Evolutionary conservation across 2,888 invertebrate species (phyloP).

Genomic region (Caenorhabditis imperialis): DNA sequence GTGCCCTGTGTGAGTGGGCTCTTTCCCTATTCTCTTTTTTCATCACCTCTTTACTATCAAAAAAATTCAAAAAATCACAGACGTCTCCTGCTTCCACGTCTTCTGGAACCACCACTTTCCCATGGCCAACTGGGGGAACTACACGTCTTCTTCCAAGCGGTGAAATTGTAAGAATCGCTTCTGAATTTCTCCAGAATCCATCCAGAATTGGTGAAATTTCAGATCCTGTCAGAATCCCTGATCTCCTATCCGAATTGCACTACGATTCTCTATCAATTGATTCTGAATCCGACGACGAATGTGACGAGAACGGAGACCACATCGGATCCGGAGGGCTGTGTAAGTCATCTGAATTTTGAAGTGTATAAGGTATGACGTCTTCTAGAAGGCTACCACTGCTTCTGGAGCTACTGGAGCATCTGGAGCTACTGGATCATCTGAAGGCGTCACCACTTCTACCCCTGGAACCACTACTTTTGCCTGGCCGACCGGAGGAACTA

Average conservation of each 20-base stretch:
- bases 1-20: slow-evolving; percentile 15
- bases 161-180: slow-evolving; percentile 9
- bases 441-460: no score
- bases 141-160: not conserved
- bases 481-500: slow-evolving; percentile 38
- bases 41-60: not conserved
- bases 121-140: slow-evolving; percentile 1
- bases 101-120: not conserved
- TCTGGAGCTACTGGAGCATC: not conserved
- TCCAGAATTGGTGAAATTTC: not conserved
- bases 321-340: slow-evolving; percentile 12
- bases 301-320: not conserved
- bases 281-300: not conserved
- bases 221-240: not conserved
- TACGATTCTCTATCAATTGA: not conserved
- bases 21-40: not conserved
- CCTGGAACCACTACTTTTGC: slow-evolving; percentile 21
- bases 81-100: no score
- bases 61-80: not conserved
- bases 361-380: no score
- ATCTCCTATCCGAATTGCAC: slow-evolving; percentile 5
- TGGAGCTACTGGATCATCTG: not conserved
- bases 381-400: not conserved
- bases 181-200: not conserved
- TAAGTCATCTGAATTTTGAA: not conserved